Conservation (phyloP, 2,888 invertebrate genomes). For the Scaptomyza tumidula region DNA sequence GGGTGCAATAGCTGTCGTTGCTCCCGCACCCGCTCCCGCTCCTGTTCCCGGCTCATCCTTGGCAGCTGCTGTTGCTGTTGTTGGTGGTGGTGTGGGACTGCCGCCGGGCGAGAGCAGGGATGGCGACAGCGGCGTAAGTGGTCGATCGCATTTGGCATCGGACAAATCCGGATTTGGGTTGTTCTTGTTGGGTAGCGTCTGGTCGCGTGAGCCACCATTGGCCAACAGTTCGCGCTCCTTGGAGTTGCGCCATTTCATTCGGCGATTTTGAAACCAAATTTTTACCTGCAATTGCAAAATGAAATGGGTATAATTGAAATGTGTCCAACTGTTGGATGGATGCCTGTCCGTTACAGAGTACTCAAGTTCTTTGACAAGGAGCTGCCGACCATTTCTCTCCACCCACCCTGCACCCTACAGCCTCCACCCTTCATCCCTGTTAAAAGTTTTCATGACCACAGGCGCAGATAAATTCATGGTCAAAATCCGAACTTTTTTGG, state of each 20-base stretch:
- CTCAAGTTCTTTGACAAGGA: slow-evolving; percentile 12
- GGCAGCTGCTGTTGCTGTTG: slow-evolving; percentile 14
- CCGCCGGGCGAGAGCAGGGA: slow-evolving; percentile 74
- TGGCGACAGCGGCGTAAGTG: slow-evolving; percentile 86
- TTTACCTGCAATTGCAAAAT: slow-evolving; percentile 85
- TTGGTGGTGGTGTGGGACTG: slow-evolving; percentile 66
- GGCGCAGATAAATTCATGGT: slow-evolving; percentile 59
- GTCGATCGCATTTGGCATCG: slow-evolving; percentile 93
- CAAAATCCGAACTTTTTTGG: slow-evolving; percentile 54
- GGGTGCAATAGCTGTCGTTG: slow-evolving; percentile 54
- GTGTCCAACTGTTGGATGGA: slow-evolving; percentile 52
- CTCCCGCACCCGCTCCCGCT: slow-evolving; percentile 11
- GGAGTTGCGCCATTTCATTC: slow-evolving; percentile 99
- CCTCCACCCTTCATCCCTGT: too few relatives aligned
- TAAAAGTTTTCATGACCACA: slow-evolving; percentile 64
- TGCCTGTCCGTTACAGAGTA: slow-evolving; percentile 58
- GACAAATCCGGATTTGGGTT: slow-evolving; percentile 98
- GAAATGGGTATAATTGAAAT: slow-evolving; percentile 61
- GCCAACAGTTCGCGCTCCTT: slow-evolving; percentile 97
- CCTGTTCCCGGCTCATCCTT: slow-evolving; percentile 36
- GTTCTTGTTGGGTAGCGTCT: slow-evolving; percentile 97
- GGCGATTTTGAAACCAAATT: slow-evolving; percentile 96
- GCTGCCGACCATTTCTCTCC: not conserved
- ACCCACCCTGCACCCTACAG: not conserved
- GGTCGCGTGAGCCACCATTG: slow-evolving; percentile 96